Conservation (phyloP, 2,888 invertebrate genomes). For the Parnassius apollo region DNA sequence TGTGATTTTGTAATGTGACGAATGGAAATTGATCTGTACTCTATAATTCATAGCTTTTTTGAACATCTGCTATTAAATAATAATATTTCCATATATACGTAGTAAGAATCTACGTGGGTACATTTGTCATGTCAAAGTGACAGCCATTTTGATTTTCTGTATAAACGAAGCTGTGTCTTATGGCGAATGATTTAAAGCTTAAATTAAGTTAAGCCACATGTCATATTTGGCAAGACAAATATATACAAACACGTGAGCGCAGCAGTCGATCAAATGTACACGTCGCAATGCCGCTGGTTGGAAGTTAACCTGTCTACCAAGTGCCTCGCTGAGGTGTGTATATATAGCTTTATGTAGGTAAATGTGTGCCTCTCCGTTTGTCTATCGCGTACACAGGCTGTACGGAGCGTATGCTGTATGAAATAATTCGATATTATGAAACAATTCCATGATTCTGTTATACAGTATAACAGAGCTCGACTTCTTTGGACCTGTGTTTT, state of each 20-base stretch:
- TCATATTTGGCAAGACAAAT: not conserved
- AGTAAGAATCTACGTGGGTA: not conserved
- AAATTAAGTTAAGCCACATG: not conserved
- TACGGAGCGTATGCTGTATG: not conserved
- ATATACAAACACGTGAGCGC: not conserved
- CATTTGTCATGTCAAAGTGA: not conserved
- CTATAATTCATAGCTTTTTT: constrained; percentile 7
- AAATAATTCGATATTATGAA: not conserved
- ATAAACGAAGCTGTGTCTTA: not conserved
- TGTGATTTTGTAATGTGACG: not conserved
- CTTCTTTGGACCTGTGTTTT: no score
- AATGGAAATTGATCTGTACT: constrained; percentile 8
- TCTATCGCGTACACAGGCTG: constrained; percentile 26
- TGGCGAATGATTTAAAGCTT: not conserved
- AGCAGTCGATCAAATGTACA: not conserved
- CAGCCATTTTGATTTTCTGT: not conserved
- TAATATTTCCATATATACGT: not conserved
- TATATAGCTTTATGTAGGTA: constrained; percentile 68
- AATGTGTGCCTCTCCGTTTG: constrained; percentile 62
- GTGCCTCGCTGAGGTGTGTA: constrained; percentile 70
- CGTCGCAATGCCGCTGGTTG: not conserved
- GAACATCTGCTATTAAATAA: constrained; percentile 1
- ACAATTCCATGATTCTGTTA: not conserved
- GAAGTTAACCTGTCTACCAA: constrained; percentile 44
- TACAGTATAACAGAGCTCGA: not conserved